These are phyloP conservation scores for Synergus japonicus DNA, from an alignment of 2,888 invertebrate genomes.

Conservation along the genomic window DNA sequence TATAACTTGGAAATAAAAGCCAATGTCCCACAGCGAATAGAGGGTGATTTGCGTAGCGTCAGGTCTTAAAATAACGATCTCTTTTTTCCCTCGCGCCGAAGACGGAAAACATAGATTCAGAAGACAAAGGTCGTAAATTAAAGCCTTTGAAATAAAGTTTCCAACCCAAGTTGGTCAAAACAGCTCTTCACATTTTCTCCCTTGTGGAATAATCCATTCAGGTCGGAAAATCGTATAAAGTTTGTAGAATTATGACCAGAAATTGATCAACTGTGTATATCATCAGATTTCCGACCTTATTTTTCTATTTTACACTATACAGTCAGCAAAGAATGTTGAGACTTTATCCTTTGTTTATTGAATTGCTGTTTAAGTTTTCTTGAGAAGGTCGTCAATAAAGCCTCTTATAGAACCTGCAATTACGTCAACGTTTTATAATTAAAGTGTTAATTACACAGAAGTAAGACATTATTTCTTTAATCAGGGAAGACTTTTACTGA, in stretches of 20 bases:
- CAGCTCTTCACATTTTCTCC: background rate
- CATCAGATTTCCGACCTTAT: too few relatives aligned
- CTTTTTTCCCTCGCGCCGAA: background rate
- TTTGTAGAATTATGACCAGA: background rate
- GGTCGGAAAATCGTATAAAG: background rate
- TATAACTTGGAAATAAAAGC: background rate
- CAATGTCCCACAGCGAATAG: background rate
- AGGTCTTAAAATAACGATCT: background rate
- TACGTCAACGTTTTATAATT: too few relatives aligned
- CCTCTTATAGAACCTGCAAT: too few relatives aligned
- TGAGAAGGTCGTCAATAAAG: too few relatives aligned
- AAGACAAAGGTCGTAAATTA: background rate
- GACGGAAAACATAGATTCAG: background rate
- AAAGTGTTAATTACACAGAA: too few relatives aligned
- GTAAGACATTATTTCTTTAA: too few relatives aligned
- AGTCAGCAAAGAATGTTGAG: too few relatives aligned
- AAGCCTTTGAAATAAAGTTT: background rate
- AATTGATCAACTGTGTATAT: too few relatives aligned
- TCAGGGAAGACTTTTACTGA: too few relatives aligned
- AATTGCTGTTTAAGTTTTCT: too few relatives aligned
- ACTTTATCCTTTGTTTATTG: too few relatives aligned
- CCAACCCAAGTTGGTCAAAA: background rate
- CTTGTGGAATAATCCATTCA: background rate
- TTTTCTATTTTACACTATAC: too few relatives aligned
- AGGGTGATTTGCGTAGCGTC: slow-evolving; percentile 3